Percentiles rank a stretch among this genome's conserved stretches.
Evolutionary conservation across 2,113 vertebrate genomes (phyloP).

Genomic region (Galemys pyrenaicus): DNA sequence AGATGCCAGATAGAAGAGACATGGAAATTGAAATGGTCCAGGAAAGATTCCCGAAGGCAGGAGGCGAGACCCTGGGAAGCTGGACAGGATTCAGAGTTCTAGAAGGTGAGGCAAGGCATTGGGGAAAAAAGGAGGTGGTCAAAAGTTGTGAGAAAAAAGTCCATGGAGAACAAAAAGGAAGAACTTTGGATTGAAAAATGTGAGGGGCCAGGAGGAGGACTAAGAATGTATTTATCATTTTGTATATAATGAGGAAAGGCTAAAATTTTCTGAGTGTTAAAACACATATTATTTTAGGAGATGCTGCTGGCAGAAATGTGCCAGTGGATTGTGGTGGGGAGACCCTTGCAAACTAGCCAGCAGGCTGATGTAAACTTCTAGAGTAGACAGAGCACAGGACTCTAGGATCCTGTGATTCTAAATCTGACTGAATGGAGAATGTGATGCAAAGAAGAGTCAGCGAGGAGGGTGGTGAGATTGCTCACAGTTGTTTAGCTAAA

Average conservation of each 20-base stretch:
- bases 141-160: background rate
- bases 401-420: background rate
- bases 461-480: too few species aligned
- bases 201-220: background rate
- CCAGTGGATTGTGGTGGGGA: background rate
- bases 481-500: background rate
- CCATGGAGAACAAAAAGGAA: background rate
- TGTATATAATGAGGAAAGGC: background rate
- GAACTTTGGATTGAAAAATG: background rate
- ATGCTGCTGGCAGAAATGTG: background rate
- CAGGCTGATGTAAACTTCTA: background rate
- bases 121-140: background rate
- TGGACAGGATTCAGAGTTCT: background rate
- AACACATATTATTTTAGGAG: background rate
- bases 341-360: background rate
- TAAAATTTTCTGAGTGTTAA: background rate
- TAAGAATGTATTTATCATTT: background rate
- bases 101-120: background rate
- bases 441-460: background rate
- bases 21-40: background rate
- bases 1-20: background rate
- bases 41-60: background rate
- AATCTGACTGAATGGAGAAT: background rate
- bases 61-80: background rate
- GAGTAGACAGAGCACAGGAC: background rate